These are phyloP conservation scores for Oreochromis niloticus DNA, from an alignment of 2,113 vertebrate species.

Conservation along the genomic window DNA sequence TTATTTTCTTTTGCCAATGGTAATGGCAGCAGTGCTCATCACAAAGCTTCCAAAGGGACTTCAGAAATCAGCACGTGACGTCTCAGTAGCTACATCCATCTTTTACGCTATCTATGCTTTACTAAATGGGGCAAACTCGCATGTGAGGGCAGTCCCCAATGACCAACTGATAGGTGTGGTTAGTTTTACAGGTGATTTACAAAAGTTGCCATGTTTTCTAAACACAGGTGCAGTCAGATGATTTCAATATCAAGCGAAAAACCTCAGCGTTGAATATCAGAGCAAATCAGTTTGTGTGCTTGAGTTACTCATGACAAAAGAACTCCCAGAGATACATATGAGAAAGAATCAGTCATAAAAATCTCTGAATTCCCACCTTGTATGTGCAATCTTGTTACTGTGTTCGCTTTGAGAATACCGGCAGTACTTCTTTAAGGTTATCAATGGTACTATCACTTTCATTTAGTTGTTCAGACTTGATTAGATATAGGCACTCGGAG, in stretches of 20 bases:
- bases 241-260: background rate
- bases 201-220: background rate
- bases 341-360: background rate
- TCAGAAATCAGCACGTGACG: background rate
- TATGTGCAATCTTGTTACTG: background rate
- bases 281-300: background rate
- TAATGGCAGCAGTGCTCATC: background rate
- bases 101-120: background rate
- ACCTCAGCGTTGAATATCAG: background rate
- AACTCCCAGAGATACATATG: background rate
- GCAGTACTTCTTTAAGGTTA: background rate
- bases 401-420: background rate
- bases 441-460: background rate
- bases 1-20: background rate
- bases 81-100: background rate
- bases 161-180: background rate
- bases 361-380: background rate
- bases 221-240: background rate
- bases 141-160: background rate
- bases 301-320: background rate
- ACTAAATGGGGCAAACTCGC: accelerated
- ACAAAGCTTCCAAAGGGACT: background rate
- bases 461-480: background rate
- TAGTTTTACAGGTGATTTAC: background rate
- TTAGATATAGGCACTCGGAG: background rate